Conservation (phyloP, 2,113 vertebrate species). For the Choloepus hoffmanni region DNA sequence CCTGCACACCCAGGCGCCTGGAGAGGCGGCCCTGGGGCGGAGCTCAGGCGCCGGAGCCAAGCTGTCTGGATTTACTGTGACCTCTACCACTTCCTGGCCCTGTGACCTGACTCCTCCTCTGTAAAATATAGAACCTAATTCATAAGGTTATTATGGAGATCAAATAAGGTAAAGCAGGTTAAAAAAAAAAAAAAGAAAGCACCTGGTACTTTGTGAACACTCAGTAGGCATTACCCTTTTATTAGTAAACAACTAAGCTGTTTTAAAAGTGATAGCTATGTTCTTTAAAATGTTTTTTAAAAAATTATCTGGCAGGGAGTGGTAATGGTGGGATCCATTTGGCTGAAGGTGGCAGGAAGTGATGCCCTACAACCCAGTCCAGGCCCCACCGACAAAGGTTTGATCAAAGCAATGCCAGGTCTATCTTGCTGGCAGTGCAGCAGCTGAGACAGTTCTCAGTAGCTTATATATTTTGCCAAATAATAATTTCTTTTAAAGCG, state of each 20-base stretch:
- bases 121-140: background rate
- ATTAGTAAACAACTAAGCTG: background rate
- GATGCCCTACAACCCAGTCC: background rate
- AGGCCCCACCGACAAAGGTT: background rate
- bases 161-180: background rate
- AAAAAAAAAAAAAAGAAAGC: background rate
- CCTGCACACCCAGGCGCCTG: accelerated
- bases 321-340: background rate
- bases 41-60: background rate
- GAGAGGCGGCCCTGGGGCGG: background rate
- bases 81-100: background rate
- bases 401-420: background rate
- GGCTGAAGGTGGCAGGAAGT: background rate
- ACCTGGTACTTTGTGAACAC: background rate
- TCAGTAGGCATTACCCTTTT: background rate
- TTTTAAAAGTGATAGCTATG: background rate
- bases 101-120: background rate
- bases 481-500: background rate
- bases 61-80: background rate
- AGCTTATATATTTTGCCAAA: background rate
- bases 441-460: background rate
- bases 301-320: background rate
- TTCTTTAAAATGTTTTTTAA: background rate
- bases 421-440: background rate
- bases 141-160: background rate